Evolutionary conservation across 2,113 vertebrate species (phyloP).

Genomic region (Nycticorax nycticorax): DNA sequence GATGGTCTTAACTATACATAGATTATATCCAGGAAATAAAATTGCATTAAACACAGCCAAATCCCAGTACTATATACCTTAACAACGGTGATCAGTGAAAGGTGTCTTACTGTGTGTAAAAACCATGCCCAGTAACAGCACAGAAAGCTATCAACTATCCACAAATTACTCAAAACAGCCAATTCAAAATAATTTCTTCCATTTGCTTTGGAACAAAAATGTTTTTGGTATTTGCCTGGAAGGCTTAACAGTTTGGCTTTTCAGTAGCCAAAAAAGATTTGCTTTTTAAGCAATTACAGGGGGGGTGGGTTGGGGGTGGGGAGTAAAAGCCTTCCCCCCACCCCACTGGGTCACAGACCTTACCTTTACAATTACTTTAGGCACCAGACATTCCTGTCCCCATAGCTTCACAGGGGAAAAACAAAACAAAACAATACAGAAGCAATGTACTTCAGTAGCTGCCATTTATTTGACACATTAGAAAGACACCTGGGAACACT

Average conservation of each 20-base stretch:
- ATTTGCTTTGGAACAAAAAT: neutral
- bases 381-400: neutral
- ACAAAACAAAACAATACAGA: neutral
- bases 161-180: neutral
- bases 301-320: too few relatives aligned
- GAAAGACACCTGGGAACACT: neutral
- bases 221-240: neutral
- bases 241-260: neutral
- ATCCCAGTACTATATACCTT: neutral
- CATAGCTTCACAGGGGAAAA: neutral
- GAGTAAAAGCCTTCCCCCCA: neutral
- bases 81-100: neutral
- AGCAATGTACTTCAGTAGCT: neutral
- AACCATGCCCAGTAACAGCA: neutral
- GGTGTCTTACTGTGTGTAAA: neutral
- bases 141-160: neutral
- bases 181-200: neutral
- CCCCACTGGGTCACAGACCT: neutral
- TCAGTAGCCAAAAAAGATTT: neutral
- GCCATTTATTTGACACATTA: neutral
- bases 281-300: neutral
- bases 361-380: neutral
- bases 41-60: neutral
- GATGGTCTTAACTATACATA: neutral
- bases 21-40: neutral